These are phyloP conservation scores for Pollenia labialis DNA, from an alignment of 2,888 invertebrate species.

Conservation along the genomic window DNA sequence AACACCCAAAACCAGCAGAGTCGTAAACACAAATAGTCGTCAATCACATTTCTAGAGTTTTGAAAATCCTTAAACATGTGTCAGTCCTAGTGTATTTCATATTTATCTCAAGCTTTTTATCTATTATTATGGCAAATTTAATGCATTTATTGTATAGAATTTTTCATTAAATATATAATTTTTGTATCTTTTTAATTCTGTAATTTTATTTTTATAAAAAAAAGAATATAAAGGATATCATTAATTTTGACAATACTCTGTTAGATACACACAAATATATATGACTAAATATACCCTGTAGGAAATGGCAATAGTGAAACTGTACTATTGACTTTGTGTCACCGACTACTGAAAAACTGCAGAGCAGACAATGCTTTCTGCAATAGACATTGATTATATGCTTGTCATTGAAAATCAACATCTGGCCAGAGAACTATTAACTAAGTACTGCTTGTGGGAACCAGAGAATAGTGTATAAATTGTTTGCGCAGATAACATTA, in stretches of 20 bases:
- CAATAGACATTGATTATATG: too few relatives aligned
- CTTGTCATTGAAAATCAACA: too few relatives aligned
- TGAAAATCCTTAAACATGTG: neutral
- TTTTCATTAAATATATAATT: slow-evolving; percentile 4
- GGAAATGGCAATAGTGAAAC: too few relatives aligned
- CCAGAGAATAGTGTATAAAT: too few relatives aligned
- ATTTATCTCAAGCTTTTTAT: neutral
- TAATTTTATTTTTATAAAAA: neutral
- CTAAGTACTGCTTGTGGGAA: too few relatives aligned
- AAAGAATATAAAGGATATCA: slow-evolving; percentile 42
- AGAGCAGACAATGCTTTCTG: too few relatives aligned
- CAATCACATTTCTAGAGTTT: slow-evolving; percentile 6
- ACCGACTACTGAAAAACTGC: too few relatives aligned
- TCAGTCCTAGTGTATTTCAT: neutral
- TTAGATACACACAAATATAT: neutral
- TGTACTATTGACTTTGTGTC: too few relatives aligned
- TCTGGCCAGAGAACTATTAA: too few relatives aligned
- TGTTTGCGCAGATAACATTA: too few relatives aligned
- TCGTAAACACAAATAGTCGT: neutral
- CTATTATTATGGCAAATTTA: slow-evolving; percentile 12
- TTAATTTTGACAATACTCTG: slow-evolving; percentile 57
- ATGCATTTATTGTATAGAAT: neutral
- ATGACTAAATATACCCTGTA: neutral
- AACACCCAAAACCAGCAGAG: too few relatives aligned
- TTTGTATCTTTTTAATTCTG: slow-evolving; percentile 11